phyloP scores from a whole-genome alignment of 2,797 vertebrate genomes.

The Phoebastria nigripes region DNA sequence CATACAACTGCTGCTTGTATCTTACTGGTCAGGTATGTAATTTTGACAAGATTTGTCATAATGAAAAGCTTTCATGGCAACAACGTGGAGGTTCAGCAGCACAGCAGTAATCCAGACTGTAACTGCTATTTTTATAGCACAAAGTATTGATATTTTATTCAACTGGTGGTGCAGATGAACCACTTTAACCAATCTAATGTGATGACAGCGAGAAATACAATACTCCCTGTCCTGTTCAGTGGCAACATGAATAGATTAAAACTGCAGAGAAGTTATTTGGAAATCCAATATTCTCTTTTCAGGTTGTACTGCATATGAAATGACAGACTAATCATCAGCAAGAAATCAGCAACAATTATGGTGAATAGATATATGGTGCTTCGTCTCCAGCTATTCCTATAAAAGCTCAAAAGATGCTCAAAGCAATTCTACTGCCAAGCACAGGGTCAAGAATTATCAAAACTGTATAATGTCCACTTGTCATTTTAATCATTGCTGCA shows the following conservation, averaged over 20 bases:
- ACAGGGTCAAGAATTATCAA: slow-evolving; percentile 37
- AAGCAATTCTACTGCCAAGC: slow-evolving; percentile 72
- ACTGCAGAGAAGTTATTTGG: slow-evolving; percentile 63
- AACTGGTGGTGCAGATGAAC: slow-evolving; percentile 74
- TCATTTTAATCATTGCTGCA: neutral
- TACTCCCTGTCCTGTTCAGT: slow-evolving; percentile 73
- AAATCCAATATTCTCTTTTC: slow-evolving; percentile 62
- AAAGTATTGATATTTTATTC: slow-evolving; percentile 68
- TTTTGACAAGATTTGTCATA: slow-evolving; percentile 67
- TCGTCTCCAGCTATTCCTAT: slow-evolving; percentile 77
- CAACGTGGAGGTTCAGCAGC: neutral
- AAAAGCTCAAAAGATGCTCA: slow-evolving; percentile 77
- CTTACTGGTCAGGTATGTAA: slow-evolving; percentile 38
- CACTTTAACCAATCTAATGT: slow-evolving; percentile 73
- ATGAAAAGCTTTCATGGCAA: neutral
- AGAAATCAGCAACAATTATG: slow-evolving; percentile 77
- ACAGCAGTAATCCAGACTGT: slow-evolving; percentile 70
- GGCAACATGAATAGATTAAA: slow-evolving; percentile 76
- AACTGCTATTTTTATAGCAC: slow-evolving; percentile 31
- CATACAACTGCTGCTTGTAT: neutral
- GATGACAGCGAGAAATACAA: slow-evolving; percentile 75
- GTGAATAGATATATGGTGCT: slow-evolving; percentile 79
- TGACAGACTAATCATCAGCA: slow-evolving; percentile 72
- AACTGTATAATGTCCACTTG: neutral
- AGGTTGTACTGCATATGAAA: slow-evolving; percentile 74